Conservation (phyloP, 2,797 vertebrate genomes). For the Caiman crocodilus region DNA sequence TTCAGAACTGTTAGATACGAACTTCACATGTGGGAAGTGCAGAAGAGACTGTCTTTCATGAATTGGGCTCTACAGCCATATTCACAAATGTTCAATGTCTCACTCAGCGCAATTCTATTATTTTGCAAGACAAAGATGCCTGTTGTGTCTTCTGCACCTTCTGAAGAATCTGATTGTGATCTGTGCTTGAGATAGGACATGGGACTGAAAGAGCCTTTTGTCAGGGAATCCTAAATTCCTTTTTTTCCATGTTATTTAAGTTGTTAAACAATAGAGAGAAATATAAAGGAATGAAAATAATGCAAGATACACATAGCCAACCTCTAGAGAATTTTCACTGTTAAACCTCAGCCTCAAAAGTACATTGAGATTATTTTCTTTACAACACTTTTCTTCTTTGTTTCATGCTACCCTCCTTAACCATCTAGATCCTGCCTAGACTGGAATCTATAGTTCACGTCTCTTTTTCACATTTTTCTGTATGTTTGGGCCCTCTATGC, state of each 20-base stretch:
- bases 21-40: too few relatives aligned
- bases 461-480: neutral
- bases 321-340: neutral
- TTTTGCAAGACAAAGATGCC: too few relatives aligned
- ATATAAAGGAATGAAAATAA: neutral
- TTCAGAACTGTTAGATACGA: too few relatives aligned
- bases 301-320: neutral
- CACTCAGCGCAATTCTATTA: too few relatives aligned
- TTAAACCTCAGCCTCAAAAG: neutral
- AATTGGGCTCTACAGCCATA: too few relatives aligned
- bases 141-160: accelerated
- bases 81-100: too few relatives aligned
- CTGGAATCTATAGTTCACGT: neutral
- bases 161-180: neutral
- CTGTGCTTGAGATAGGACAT: neutral
- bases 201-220: neutral
- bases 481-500: neutral
- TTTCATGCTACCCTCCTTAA: neutral
- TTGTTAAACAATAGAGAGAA: too few relatives aligned
- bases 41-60: too few relatives aligned
- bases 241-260: neutral
- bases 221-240: neutral
- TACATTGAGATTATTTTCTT: neutral
- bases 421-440: neutral
- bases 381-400: neutral